A percentile compares a stretch with the other conserved stretches of the same genome.
Evolutionary conservation across 2,888 invertebrate genomes (phyloP).

Genomic region (Elysia crispata): DNA sequence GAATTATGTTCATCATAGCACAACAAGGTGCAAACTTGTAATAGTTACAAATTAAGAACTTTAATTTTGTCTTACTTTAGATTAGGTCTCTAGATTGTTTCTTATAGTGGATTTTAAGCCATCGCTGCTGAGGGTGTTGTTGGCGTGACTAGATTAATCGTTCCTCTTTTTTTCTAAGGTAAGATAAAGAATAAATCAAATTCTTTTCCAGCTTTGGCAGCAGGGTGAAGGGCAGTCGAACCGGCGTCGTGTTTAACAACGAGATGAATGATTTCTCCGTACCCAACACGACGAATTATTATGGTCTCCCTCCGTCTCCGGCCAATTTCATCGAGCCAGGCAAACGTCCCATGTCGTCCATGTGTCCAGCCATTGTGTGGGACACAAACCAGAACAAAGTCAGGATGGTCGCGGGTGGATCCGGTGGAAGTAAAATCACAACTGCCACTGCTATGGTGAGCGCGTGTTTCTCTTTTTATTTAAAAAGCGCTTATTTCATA

Average conservation of each 20-base stretch:
- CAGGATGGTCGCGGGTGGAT: constrained; percentile 86
- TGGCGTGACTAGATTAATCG: no score
- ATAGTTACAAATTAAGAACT: no score
- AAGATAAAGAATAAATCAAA: no score
- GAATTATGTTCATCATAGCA: no score
- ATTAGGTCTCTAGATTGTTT: no score
- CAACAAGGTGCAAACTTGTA: no score
- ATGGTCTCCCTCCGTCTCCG: constrained; percentile 83
- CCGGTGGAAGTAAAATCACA: constrained; percentile 94
- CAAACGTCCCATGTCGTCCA: constrained; percentile 92
- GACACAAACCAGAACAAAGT: constrained; percentile 82
- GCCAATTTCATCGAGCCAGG: constrained; percentile 90
- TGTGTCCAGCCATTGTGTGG: constrained; percentile 89
- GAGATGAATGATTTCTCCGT: constrained; percentile 95
- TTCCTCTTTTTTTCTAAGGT: no score
- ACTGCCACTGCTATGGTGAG: constrained; percentile 82
- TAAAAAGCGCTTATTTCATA: no score
- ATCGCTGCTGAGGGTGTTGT: no score
- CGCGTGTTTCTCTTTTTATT: no score
- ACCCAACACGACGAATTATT: constrained; percentile 78
- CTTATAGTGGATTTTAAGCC: no score
- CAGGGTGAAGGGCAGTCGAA: constrained; percentile 77
- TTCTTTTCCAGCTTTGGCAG: constrained; percentile 90
- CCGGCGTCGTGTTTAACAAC: constrained; percentile 92
- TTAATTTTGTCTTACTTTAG: no score